phyloP scores from a whole-genome alignment of 2,113 vertebrate species.

The Chlorodrepanis virens region DNA sequence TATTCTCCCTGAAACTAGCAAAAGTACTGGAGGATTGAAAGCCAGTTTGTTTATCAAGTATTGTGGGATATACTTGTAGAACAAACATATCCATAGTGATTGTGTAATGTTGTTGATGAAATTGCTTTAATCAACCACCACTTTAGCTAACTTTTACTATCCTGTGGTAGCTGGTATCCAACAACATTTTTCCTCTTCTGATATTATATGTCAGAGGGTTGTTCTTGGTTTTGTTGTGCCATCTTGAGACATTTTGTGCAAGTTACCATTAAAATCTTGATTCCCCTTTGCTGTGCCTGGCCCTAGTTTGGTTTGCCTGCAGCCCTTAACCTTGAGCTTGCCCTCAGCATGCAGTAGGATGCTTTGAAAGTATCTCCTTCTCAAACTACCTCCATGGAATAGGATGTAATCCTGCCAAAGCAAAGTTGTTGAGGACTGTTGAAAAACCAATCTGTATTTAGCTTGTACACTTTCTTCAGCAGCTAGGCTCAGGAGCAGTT shows the following conservation, averaged over 20 bases:
- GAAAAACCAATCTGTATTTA: not conserved
- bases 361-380: not conserved
- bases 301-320: not conserved
- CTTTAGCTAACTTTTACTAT: not conserved
- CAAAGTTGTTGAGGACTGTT: not conserved
- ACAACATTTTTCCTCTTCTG: not conserved
- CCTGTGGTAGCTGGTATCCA: not conserved
- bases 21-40: not conserved
- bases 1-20: not conserved
- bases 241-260: not conserved
- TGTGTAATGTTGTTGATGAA: not conserved
- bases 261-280: not conserved
- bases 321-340: not conserved
- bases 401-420: not conserved
- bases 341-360: not conserved
- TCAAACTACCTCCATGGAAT: not conserved
- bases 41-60: not conserved
- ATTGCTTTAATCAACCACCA: not conserved
- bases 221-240: not conserved
- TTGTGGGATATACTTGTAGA: not conserved
- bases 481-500: not conserved
- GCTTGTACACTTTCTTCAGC: rapidly evolving
- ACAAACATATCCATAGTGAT: not conserved
- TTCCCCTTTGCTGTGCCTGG: rapidly evolving
- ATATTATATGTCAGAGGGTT: not conserved